Evolutionary conservation across 2,113 vertebrate species (phyloP).

Genomic region (Gadus chalcogrammus): DNA sequence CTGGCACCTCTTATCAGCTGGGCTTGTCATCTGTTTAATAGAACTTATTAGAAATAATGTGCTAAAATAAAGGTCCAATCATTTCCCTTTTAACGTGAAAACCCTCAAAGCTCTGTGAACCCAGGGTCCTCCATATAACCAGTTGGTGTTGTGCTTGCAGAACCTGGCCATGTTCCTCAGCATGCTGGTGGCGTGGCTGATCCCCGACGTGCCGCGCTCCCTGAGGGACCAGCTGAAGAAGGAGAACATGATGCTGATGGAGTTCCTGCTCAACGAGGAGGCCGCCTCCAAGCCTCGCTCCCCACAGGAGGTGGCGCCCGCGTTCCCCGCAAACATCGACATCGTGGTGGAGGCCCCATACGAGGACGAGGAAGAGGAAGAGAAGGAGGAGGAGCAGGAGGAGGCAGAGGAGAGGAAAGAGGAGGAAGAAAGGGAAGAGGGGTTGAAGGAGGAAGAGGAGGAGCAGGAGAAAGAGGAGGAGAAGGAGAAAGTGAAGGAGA

Average conservation of each 20-base stretch:
- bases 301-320: neutral
- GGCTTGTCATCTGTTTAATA: too few species aligned
- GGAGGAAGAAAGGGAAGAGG: slow-evolving; percentile 24
- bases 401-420: slow-evolving; percentile 26
- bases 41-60: too few species aligned
- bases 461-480: neutral
- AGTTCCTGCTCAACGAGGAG: slow-evolving; percentile 87
- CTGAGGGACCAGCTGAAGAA: slow-evolving; percentile 92
- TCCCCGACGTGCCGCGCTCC: slow-evolving; percentile 91
- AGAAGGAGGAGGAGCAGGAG: slow-evolving; percentile 13
- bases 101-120: too few species aligned
- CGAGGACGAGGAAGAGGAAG: slow-evolving; percentile 29
- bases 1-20: too few species aligned
- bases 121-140: too few species aligned
- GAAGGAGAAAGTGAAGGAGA: neutral
- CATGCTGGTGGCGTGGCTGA: slow-evolving; percentile 93
- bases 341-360: slow-evolving; percentile 48
- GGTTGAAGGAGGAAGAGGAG: slow-evolving; percentile 15
- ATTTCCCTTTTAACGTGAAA: too few species aligned
- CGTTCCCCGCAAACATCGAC: slow-evolving; percentile 38
- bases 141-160: slow-evolving; percentile 57
- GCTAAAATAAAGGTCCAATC: too few species aligned
- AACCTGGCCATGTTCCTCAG: slow-evolving; percentile 97
- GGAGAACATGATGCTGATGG: slow-evolving; percentile 86
- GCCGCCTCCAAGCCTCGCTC: slow-evolving; percentile 53